Evolutionary conservation across 2,797 vertebrate species (phyloP).

Genomic region (Sebastes minor): DNA sequence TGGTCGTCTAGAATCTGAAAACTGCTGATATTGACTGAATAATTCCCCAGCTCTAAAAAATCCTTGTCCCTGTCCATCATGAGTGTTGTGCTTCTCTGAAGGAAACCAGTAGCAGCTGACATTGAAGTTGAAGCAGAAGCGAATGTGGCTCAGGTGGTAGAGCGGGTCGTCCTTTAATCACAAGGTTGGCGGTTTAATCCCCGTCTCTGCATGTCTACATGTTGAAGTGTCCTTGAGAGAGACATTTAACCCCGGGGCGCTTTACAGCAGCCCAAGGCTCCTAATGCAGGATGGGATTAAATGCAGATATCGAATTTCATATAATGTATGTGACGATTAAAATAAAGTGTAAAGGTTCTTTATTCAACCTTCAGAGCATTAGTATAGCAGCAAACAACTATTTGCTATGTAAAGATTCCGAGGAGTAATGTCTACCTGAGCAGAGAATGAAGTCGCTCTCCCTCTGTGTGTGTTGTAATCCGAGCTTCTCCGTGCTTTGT

Average conservation of each 20-base stretch:
- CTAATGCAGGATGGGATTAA: too few relatives aligned
- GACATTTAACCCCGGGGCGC: too few relatives aligned
- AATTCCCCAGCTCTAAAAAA: not conserved
- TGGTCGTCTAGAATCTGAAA: not conserved
- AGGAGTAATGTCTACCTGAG: not conserved
- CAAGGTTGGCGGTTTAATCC: too few relatives aligned
- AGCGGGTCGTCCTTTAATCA: too few relatives aligned
- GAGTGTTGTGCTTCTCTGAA: slow-evolving; percentile 5
- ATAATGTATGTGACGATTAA: too few relatives aligned
- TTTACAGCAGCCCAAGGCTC: too few relatives aligned
- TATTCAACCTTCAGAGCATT: not conserved
- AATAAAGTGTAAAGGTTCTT: too few relatives aligned
- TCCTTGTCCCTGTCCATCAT: slow-evolving; percentile 17
- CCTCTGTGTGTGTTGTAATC: too few relatives aligned
- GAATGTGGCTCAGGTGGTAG: not conserved
- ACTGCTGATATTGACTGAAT: not conserved
- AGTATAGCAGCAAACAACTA: not conserved
- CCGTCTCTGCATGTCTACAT: too few relatives aligned
- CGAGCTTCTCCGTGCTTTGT: not conserved
- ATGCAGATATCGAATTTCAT: too few relatives aligned
- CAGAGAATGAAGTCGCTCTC: not conserved
- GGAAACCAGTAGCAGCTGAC: slow-evolving; percentile 43
- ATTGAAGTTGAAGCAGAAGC: not conserved
- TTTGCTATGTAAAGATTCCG: not conserved
- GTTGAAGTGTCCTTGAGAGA: too few relatives aligned